Evolutionary conservation across 2,797 vertebrate genomes (phyloP).

Genomic region (Micromesistius poutassou): DNA sequence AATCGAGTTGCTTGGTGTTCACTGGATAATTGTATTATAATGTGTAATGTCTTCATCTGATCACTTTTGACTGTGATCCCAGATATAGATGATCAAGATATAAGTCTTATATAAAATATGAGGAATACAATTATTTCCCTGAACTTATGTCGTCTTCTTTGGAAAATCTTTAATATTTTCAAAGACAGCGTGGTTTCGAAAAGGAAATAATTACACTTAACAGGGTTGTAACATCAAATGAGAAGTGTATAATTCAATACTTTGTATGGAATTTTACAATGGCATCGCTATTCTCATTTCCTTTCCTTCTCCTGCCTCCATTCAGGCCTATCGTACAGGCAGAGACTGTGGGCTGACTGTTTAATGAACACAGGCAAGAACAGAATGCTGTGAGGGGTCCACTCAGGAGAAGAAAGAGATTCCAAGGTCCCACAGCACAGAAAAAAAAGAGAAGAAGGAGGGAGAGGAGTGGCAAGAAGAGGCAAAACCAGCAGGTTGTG

Average conservation of each 20-base stretch:
- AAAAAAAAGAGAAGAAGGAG: constrained; percentile 28
- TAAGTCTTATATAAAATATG: background rate
- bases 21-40: background rate
- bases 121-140: background rate
- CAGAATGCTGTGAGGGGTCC: background rate
- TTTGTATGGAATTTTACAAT: background rate
- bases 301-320: background rate
- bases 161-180: background rate
- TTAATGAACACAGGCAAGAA: background rate
- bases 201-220: too few species aligned
- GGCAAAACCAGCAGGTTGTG: background rate
- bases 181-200: background rate
- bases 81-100: background rate
- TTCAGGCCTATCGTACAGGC: background rate
- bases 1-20: background rate
- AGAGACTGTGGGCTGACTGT: background rate
- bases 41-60: background rate
- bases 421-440: background rate
- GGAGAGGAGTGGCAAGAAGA: constrained; percentile 21
- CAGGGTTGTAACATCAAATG: background rate
- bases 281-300: background rate
- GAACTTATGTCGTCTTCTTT: background rate
- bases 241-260: background rate
- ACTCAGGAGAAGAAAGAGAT: background rate
- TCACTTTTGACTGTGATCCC: background rate